phyloP scores from a whole-genome alignment of 2,113 vertebrate species.

The Baryphthengus martii region DNA sequence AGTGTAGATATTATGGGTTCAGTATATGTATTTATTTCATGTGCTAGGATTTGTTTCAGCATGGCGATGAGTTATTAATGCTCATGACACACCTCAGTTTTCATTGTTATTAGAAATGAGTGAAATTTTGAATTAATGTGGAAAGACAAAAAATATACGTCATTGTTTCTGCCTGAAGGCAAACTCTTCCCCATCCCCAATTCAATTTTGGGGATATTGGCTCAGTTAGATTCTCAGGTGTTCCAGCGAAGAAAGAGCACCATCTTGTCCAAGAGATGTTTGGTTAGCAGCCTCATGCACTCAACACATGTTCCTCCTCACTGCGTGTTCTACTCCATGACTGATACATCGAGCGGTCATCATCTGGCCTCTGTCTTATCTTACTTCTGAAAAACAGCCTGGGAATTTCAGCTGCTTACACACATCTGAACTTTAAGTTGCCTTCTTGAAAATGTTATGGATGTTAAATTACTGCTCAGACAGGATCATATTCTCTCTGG shows the following conservation, averaged over 20 bases:
- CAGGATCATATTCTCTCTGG: neutral
- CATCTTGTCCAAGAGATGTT: neutral
- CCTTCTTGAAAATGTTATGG: neutral
- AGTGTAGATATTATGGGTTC: neutral
- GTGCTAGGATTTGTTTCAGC: neutral
- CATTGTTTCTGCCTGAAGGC: neutral
- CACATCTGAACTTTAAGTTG: neutral
- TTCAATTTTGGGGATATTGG: neutral
- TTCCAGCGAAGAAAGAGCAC: neutral
- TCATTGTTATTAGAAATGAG: neutral
- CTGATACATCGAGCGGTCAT: neutral
- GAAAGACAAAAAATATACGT: neutral
- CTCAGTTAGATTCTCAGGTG: neutral
- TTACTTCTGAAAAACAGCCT: neutral
- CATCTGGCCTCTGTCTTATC: neutral
- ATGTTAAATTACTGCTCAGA: neutral
- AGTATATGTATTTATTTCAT: neutral
- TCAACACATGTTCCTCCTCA: neutral
- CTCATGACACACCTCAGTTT: neutral
- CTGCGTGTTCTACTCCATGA: neutral
- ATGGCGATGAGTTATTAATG: neutral
- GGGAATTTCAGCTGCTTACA: neutral
- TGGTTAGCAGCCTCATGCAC: neutral
- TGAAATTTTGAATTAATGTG: neutral
- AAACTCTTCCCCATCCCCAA: neutral